These are phyloP conservation scores for Lagodon rhomboides DNA, from an alignment of 2,797 vertebrate genomes.

Conservation along the genomic window DNA sequence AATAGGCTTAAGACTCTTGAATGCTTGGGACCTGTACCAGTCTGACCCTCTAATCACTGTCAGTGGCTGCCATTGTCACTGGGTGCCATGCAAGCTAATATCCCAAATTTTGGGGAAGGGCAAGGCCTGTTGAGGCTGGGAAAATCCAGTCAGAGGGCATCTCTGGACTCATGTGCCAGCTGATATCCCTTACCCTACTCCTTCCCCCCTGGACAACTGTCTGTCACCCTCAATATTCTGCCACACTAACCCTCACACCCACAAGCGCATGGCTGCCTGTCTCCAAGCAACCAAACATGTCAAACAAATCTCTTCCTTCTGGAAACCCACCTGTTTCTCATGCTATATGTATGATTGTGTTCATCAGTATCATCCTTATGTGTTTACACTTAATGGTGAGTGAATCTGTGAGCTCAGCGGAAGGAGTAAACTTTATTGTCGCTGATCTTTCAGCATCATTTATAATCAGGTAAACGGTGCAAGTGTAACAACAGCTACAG, in stretches of 20 bases:
- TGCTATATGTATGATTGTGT: neutral
- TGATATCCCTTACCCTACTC: constrained; percentile 48
- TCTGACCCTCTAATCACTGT: constrained; percentile 7
- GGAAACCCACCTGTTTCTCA: constrained; percentile 60
- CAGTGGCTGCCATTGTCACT: constrained; percentile 10
- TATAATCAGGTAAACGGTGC: constrained; percentile 42
- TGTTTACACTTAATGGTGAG: neutral
- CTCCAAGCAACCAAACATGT: constrained; percentile 67
- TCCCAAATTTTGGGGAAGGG: constrained; percentile 49
- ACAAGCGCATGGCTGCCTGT: constrained; percentile 23
- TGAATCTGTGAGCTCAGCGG: constrained; percentile 10
- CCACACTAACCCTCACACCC: constrained; percentile 36
- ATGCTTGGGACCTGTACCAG: constrained; percentile 2
- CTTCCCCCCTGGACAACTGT: constrained; percentile 65
- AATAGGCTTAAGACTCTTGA: neutral
- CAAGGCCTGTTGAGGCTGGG: constrained; percentile 37
- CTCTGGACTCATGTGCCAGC: constrained; percentile 43
- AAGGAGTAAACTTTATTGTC: constrained; percentile 23
- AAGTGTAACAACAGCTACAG: constrained; percentile 24
- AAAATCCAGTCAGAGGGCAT: constrained; percentile 19
- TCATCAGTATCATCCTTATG: neutral
- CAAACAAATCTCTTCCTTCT: constrained; percentile 37
- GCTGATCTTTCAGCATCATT: constrained; percentile 34
- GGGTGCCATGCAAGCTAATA: constrained; percentile 18
- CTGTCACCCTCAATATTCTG: constrained; percentile 30